phyloP scores from a whole-genome alignment of 1,140 invertebrate genomes.

The Schlechtendalia chinensis region DNA sequence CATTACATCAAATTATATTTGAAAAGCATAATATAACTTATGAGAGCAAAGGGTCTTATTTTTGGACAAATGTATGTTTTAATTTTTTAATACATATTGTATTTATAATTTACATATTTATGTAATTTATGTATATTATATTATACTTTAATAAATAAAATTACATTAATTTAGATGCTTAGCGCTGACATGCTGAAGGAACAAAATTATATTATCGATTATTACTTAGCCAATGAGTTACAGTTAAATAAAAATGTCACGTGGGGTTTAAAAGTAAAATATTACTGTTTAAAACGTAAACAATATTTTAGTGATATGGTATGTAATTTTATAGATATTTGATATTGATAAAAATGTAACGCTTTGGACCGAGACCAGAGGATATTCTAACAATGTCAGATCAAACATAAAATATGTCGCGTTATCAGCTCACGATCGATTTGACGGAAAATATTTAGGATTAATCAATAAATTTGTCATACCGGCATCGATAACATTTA shows the following conservation, averaged over 20 bases:
- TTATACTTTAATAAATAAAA: not conserved
- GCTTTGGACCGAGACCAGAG: not conserved
- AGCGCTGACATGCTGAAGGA: not conserved
- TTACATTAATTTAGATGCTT: not conserved
- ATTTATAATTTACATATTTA: not conserved
- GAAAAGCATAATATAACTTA: slow-evolving; percentile 7
- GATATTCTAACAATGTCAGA: not conserved
- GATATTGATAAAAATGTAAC: slow-evolving; percentile 3
- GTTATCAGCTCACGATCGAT: not conserved
- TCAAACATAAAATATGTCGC: slow-evolving; percentile 19
- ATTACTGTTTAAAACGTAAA: not conserved
- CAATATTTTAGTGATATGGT: not conserved
- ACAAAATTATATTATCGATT: not conserved
- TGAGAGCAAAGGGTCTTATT: not conserved
- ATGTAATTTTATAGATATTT: not conserved
- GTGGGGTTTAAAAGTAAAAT: slow-evolving; percentile 8
- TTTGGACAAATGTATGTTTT: slow-evolving; percentile 18
- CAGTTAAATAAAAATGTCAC: not conserved
- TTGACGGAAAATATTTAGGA: slow-evolving; percentile 4
- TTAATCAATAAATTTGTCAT: not conserved
- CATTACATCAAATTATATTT: not conserved
- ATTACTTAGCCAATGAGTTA: not conserved
- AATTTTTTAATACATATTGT: no score
- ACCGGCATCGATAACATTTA: not conserved
- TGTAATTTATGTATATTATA: not conserved